Conservation (phyloP, 2,113 vertebrate species). For the Anoplopoma fimbria region DNA sequence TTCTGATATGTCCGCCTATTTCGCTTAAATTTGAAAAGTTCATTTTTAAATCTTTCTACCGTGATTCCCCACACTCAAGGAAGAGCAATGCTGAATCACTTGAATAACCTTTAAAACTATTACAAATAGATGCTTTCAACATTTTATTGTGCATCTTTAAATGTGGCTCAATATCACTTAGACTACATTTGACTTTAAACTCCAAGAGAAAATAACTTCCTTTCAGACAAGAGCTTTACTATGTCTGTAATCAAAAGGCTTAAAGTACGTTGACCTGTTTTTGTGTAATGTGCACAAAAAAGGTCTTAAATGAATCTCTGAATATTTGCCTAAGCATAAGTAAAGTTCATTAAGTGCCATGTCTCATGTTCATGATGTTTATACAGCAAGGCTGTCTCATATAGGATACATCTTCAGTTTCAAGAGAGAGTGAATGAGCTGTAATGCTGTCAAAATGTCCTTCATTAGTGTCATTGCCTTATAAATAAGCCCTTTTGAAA, state of each 20-base stretch:
- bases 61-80: not conserved
- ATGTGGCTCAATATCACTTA: not conserved
- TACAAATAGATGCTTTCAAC: not conserved
- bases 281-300: not conserved
- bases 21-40: not conserved
- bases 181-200: not conserved
- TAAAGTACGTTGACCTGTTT: not conserved
- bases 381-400: slow-evolving; percentile 22
- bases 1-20: not conserved
- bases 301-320: not conserved
- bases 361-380: not conserved
- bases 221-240: not conserved
- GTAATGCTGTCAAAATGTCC: slow-evolving; percentile 41
- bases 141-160: not conserved
- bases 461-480: slow-evolving; percentile 43
- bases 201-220: not conserved
- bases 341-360: not conserved
- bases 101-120: not conserved
- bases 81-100: not conserved
- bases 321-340: not conserved
- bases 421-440: slow-evolving; percentile 13
- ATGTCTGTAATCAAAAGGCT: not conserved
- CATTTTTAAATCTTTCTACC: not conserved
- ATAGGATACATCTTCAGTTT: not conserved
- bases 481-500: slow-evolving; percentile 35